Evolutionary conservation across 2,797 vertebrate genomes (phyloP).

Genomic region (Peromyscus melanophrys): DNA sequence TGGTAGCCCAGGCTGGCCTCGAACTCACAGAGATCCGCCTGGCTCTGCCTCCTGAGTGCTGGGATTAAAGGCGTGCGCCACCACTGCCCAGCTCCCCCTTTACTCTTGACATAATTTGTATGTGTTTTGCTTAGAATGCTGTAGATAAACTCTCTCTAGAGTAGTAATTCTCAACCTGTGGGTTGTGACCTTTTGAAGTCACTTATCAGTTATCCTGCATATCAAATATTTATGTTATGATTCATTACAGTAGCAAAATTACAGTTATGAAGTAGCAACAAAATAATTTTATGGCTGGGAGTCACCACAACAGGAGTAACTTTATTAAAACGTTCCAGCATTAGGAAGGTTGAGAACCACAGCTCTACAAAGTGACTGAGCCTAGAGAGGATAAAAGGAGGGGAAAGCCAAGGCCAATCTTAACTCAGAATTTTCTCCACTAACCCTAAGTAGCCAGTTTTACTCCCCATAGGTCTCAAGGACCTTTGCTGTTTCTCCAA

Average conservation of each 20-base stretch:
- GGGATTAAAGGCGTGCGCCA: no score
- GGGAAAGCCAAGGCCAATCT: background rate
- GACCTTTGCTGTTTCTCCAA: background rate
- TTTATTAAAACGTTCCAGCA: background rate
- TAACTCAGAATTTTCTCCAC: background rate
- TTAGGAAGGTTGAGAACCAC: background rate
- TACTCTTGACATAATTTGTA: background rate
- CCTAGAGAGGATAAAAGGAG: background rate
- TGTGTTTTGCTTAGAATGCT: background rate
- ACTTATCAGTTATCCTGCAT: background rate
- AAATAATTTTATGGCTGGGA: background rate
- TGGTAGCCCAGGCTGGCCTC: no score
- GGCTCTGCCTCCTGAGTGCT: no score
- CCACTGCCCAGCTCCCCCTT: background rate
- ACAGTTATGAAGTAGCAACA: background rate
- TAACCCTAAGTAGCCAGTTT: background rate
- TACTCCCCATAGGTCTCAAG: background rate
- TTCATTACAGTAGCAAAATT: background rate
- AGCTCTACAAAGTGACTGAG: background rate
- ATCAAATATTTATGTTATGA: background rate
- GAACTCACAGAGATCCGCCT: no score
- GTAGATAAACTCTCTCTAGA: background rate
- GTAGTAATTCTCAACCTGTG: background rate
- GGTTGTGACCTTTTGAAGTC: background rate
- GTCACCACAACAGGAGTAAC: background rate